Percentiles rank a stretch among this genome's conserved stretches.
phyloP scores from a whole-genome alignment of 1,140 invertebrate species.

The Hyposmocoma kahamanoa region DNA sequence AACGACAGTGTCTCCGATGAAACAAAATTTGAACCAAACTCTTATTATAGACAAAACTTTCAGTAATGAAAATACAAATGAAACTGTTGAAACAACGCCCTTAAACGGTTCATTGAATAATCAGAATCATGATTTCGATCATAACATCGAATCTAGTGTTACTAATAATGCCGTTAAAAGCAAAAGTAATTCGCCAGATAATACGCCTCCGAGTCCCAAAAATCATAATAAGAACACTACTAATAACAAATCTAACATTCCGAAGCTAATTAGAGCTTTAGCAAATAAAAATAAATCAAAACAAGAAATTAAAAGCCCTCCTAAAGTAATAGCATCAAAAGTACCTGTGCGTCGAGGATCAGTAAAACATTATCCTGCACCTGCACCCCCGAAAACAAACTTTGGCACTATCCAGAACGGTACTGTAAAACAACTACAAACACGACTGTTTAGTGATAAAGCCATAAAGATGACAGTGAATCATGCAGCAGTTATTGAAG shows the following conservation, averaged over 20 bases:
- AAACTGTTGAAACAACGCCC: too few relatives aligned
- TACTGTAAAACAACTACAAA: conserved; percentile 74
- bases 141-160: too few relatives aligned
- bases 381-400: conserved; percentile 54
- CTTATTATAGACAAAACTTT: too few relatives aligned
- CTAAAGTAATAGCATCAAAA: conserved; percentile 58
- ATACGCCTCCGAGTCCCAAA: background rate
- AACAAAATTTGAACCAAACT: too few relatives aligned
- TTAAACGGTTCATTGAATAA: too few relatives aligned
- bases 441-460: conserved; percentile 69
- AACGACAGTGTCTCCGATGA: background rate
- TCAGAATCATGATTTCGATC: too few relatives aligned
- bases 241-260: conserved; percentile 53
- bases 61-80: too few relatives aligned
- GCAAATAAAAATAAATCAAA: conserved; percentile 27
- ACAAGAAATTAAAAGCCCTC: conserved; percentile 37
- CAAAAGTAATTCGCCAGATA: too few relatives aligned
- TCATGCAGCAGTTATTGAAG: conserved; percentile 16
- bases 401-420: conserved; percentile 66
- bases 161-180: too few relatives aligned
- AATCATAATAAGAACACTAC: conserved; percentile 12
- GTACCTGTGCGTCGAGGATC: conserved; percentile 50
- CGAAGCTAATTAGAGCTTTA: conserved; percentile 44
- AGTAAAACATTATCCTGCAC: conserved; percentile 51
- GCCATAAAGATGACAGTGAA: conserved; percentile 27